Base-by-base conservation (phyloP, 2,113 vertebrate genomes). In the Pangasianodon hypophthalmus region DNA sequence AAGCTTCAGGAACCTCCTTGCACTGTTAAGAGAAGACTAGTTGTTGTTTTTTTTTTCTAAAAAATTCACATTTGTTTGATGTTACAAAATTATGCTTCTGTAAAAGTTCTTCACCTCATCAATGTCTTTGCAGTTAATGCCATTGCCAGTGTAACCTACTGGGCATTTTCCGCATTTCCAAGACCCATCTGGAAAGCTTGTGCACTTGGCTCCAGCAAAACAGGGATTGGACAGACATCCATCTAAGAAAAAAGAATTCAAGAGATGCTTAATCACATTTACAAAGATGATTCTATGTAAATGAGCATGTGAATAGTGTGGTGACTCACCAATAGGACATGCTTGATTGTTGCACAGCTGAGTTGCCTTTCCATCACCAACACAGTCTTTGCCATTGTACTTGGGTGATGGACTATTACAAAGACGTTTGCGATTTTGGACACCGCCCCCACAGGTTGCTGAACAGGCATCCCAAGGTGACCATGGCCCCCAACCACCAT, bases 401-500 rank as follows among this genome's bases (percentile, higher is more conserved):
- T 97, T 96, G n/a, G 99, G 97, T 54, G 94, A 91, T 0, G 99
- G 99, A 91, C 98, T 96, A 87, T 99, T 98, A 94, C 99, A 99
- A 91, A 99, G 96, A 60, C 98, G 97, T 89, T 97, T 97, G 9
- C 97, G 97, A 89, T 93, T 97, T 93, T 98, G 98, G 60, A 94
- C 89, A 37, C 98, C 99, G 88, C 97, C 97, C 90, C 97, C 98
- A 90, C 99, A 99, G 46, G 98, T 99, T 90, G 96, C 94, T 32
- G 96, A 96, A 92, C 99, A 99, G 73, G 96, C 93, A 91, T 98
- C 97, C 99, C 99, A 99, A 0, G 94, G 97, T 50, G 99, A 98
- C 98, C 98, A 99, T 16, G 98, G 98, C 85, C 99, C 98, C 98
- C 98, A 99, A 92, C 97, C 97, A 54, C 98, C 99, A 91, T 98